A percentile compares a stretch with the other conserved stretches of the same genome.
These are phyloP conservation scores for Dicerorhinus sumatrensis DNA, from an alignment of 2,113 vertebrate genomes.

Conservation along the genomic window DNA sequence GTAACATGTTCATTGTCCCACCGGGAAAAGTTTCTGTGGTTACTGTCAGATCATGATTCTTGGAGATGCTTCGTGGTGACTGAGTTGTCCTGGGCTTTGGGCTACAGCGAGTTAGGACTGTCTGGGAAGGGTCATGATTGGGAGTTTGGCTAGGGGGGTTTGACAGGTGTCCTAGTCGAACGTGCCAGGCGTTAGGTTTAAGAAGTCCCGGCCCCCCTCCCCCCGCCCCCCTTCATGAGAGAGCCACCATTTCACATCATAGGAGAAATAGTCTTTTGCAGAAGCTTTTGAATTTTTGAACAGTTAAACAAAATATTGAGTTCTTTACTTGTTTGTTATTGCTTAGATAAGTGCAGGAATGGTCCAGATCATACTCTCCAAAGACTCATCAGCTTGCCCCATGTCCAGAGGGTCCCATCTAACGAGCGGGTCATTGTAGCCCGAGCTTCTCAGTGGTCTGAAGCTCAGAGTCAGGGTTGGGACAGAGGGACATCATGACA, in stretches of 20 bases:
- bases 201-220: background rate
- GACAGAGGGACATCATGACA: background rate
- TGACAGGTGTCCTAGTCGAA: background rate
- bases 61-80: background rate
- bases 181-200: background rate
- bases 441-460: fast-evolving
- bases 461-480: background rate
- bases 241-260: background rate
- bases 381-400: background rate
- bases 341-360: background rate
- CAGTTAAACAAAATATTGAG: background rate
- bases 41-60: background rate
- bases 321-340: background rate
- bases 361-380: background rate
- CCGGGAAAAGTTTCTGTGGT: background rate
- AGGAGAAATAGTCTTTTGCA: background rate
- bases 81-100: background rate
- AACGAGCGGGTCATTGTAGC: background rate
- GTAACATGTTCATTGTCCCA: background rate
- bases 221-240: background rate
- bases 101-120: fast-evolving
- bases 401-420: background rate
- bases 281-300: background rate
- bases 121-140: background rate
- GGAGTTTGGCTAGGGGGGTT: background rate